Base-by-base conservation (phyloP, 2,113 vertebrate genomes). In the Monopterus albus region DNA sequence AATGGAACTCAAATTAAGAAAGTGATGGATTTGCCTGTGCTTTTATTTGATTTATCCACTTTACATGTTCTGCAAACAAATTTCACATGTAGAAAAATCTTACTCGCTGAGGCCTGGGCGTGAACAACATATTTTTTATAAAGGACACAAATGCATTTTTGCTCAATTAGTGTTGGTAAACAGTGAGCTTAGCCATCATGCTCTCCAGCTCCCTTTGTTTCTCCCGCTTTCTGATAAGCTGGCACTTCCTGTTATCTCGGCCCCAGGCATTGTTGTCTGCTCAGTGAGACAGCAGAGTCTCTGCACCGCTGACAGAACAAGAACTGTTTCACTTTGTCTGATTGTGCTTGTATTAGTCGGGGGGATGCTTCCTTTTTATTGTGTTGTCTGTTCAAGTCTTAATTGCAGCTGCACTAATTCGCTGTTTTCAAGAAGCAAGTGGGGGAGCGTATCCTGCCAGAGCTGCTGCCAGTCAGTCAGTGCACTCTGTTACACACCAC, bases 211-310 rank as follows among this genome's bases (percentile, higher is more conserved):
- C 57, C 25, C 71, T 67, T 47, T 79, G 71, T 75, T 49, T 60
- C 77, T 72, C 78, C 57, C 60, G 64, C 59, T 82, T 65, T 82
- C 58, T 81, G 84, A 90, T 90, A 89, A 89, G 87, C 83, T 90
- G 89, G 87, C 85, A 90, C 92, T 93, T 93, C 92, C 90, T 93
- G 91, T 92, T 92, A 86, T 91, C 86, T 89, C 67, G 73, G 84
- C 83, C 63, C 33, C 73, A 72, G 82, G 75, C 82, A 87, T 88
- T 91, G 89, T 89, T 89, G 87, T 90, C 86, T 84, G 76, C 76
- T 57, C 59, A 82, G 72, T 79, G 73, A 86, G 87, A 77, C 83
- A 60, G 74, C 72, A 23, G 63, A 84, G 65, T 71, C 83, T 78
- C 72, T 68, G 81, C 76, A 23, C 60, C 50, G 80, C 77, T 87